Evolutionary conservation across 2,113 vertebrate genomes (phyloP), one percentile per base, ranked within the genome.

Genomic region (Sapayoa aenigma): DNA sequence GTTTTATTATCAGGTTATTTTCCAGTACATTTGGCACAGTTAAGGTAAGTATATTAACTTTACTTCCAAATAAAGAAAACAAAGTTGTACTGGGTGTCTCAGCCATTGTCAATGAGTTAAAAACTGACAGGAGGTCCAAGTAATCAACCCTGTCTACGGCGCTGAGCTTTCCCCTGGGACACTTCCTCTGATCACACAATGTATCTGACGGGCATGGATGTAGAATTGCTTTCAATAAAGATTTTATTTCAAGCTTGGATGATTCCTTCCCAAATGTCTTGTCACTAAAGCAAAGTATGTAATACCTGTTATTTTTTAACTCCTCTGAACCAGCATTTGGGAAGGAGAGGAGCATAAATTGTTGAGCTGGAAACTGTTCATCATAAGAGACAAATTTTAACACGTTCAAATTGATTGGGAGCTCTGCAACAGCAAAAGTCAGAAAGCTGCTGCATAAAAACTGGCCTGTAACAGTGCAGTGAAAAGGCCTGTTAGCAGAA

Each of bases 181-280:
- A 96, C 89, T 92, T 95, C 87, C 73, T 95, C 94, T 96, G 97
- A 97, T 97, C 95, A 44, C 84, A 97, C 97, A 81, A 96, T 91
- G 95, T 91, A 95, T 97, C 97, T 98, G 96, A 97, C 96, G 97
- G 97, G 97, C 97, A 97, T 97, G 97, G 97, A 97, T 97, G 96
- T 96, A 97, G 96, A 98, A 98, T 97, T 97, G 97, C 97, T 98
- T 98, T 97, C 97, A 98, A 98, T 97, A 97, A 96, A 98, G 97
- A 98, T 98, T 98, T 98, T 98, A 98, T 98, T 98, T 98, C 97
- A 98, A 97, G 97, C 95, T 97, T 98, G 97, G 97, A 97, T 98
- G 97, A 97, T 92, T 98, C 97, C 96, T 96, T 95, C 98, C 85
- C 96, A 96, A 98, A 98, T 95, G 97, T 95, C 98, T 97, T 98